Evolutionary conservation across 2,888 invertebrate genomes (phyloP).

Genomic region (Dione juno): DNA sequence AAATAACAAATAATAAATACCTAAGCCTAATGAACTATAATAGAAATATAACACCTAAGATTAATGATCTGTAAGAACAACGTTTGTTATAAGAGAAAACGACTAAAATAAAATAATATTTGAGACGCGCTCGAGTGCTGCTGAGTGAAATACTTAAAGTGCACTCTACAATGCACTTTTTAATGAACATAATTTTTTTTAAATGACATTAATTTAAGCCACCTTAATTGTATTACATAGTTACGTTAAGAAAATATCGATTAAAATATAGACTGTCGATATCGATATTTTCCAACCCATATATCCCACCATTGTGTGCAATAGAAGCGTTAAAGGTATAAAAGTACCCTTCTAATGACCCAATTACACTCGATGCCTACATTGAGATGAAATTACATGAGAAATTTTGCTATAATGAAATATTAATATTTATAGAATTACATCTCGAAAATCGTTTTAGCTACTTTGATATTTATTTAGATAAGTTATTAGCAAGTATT

Average conservation of each 20-base stretch:
- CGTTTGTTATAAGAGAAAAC: no score
- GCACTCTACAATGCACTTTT: no score
- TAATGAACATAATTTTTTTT: no score
- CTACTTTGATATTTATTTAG: constrained; percentile 19
- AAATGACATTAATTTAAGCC: no score
- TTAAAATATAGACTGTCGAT: not conserved
- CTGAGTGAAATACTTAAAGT: no score
- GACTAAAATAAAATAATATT: no score
- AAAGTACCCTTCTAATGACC: constrained; percentile 27
- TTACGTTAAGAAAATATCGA: not conserved
- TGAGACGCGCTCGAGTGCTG: no score
- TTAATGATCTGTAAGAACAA: no score
- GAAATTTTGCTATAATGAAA: constrained; percentile 29
- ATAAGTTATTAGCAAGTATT: no score
- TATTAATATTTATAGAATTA: constrained; percentile 36
- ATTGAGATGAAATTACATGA: constrained; percentile 23
- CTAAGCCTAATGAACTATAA: no score
- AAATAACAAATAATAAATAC: not conserved
- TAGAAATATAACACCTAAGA: no score
- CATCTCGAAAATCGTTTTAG: constrained; percentile 23
- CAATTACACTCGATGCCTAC: constrained; percentile 22
- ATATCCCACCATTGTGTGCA: not conserved
- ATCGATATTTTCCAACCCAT: not conserved
- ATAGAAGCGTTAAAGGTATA: constrained; percentile 9
- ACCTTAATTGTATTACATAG: no score